These are phyloP conservation scores for Caenorhabditis plicata DNA, from an alignment of 2,888 invertebrate genomes.

Conservation along the genomic window DNA sequence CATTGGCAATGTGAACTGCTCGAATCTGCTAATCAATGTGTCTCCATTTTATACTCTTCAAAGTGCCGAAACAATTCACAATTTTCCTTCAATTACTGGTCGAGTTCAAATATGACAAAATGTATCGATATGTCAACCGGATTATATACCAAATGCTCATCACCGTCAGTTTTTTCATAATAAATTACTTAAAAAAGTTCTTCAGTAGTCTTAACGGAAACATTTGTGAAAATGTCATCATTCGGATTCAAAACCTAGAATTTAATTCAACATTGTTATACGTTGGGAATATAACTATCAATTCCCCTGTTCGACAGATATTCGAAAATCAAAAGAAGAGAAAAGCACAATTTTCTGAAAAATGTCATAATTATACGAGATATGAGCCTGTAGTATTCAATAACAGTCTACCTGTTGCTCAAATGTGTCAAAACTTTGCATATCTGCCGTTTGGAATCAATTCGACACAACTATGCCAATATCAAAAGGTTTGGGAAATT, in stretches of 20 bases:
- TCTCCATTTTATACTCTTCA: conserved; percentile 9
- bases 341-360: neutral
- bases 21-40: conserved; percentile 5
- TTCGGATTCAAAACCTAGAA: conserved; percentile 4
- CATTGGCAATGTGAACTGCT: conserved; percentile 13
- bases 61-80: conserved; percentile 17
- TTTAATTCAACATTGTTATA: conserved; percentile 4
- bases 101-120: neutral
- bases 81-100: conserved; percentile 18
- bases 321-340: neutral
- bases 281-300: conserved; percentile 9
- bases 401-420: too few relatives aligned
- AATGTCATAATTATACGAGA: neutral
- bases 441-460: too few relatives aligned
- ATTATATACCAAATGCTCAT: conserved; percentile 3
- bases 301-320: neutral
- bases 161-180: conserved; percentile 5
- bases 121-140: conserved; percentile 4
- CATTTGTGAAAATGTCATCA: conserved; percentile 9
- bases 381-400: neutral
- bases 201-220: conserved; percentile 9
- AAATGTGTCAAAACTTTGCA: too few relatives aligned
- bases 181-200: neutral
- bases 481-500: too few relatives aligned
- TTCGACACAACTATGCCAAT: too few relatives aligned